Evolutionary conservation across 2,797 vertebrate species (phyloP), one percentile per base, ranked within the genome.

Genomic region (Xenops minutus): DNA sequence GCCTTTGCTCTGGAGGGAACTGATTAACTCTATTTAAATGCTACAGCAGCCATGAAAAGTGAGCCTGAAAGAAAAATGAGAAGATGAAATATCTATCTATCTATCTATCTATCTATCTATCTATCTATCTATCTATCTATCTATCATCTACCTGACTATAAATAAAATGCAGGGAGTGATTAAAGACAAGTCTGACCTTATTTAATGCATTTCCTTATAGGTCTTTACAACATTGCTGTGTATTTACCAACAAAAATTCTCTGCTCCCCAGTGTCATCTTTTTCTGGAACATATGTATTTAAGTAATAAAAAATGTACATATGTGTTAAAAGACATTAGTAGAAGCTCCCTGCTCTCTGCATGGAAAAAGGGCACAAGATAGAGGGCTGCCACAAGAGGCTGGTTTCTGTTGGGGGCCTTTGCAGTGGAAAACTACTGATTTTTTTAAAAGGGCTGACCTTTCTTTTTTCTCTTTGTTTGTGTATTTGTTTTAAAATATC

Each of bases 21-120:
- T 92, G 89, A 92, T 93, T 93, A 76, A 92, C 82, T 92, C 59
- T 34, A 9, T 87, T 95, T 89, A 93, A 96, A 96, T 88, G 85
- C 95, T 88, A n/a, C 51, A 63, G 77, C 75, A 91, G 82, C 79
- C 64, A 30, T 6, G 1, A 64, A 85, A 82, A 93, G 39, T 17
- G 79, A 76, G 15, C 56, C 54, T 83, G 30, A 63, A 94, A 93
- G 79, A 61, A 73, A 90, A 76, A 81, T 7, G 39, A 73, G 73
- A 75, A 64, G 77, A 86, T 85, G 83, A 84, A 88, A 92, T 21
- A 44, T 44, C 44, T 21, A 44, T 44, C 43, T 44, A 21, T 44
- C 20, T 44, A 22, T 46, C 44, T 46, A 11, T 44, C 20, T 44
- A 12, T 67, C 64, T 78, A 6, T 84, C 36, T 72, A 32, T 54